These are phyloP conservation scores for Arctocebus calabarensis DNA, from an alignment of 2,797 vertebrate genomes.

Conservation along the genomic window DNA sequence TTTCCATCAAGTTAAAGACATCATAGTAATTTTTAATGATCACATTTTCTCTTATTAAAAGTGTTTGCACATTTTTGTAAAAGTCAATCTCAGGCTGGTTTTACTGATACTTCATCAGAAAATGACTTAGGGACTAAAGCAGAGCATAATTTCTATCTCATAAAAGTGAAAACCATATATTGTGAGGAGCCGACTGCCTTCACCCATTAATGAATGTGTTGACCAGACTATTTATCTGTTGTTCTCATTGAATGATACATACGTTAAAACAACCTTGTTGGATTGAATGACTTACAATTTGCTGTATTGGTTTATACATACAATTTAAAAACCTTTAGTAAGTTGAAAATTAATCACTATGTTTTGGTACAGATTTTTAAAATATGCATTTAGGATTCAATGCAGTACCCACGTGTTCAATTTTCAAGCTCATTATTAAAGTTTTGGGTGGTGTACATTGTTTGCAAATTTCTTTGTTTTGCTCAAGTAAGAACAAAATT, in stretches of 20 bases:
- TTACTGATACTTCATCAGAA: constrained; percentile 38
- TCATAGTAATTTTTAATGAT: constrained; percentile 45
- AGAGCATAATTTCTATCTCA: neutral
- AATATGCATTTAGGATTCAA: constrained; percentile 47
- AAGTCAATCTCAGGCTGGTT: neutral
- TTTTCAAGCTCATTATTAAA: constrained; percentile 43
- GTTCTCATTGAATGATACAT: neutral
- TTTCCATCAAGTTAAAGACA: constrained; percentile 45
- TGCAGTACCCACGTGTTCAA: constrained; percentile 37
- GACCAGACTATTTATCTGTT: neutral
- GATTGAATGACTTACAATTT: neutral
- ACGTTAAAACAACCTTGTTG: neutral
- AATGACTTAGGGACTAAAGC: neutral
- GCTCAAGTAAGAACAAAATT: constrained; percentile 62
- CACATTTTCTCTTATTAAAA: neutral
- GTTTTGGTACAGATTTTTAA: constrained; percentile 59
- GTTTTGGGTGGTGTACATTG: constrained; percentile 25
- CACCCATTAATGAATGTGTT: neutral
- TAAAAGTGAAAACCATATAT: neutral
- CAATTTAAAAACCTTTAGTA: constrained; percentile 62
- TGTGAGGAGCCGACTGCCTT: neutral
- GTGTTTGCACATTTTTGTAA: constrained; percentile 30
- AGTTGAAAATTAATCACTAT: constrained; percentile 39
- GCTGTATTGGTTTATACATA: constrained; percentile 15
- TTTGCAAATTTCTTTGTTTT: constrained; percentile 63